These are phyloP conservation scores for Pseudorhiza aurosa DNA, from an alignment of 30 jellyfish, hydroid and myxozoan genomes.

Conservation along the genomic window DNA sequence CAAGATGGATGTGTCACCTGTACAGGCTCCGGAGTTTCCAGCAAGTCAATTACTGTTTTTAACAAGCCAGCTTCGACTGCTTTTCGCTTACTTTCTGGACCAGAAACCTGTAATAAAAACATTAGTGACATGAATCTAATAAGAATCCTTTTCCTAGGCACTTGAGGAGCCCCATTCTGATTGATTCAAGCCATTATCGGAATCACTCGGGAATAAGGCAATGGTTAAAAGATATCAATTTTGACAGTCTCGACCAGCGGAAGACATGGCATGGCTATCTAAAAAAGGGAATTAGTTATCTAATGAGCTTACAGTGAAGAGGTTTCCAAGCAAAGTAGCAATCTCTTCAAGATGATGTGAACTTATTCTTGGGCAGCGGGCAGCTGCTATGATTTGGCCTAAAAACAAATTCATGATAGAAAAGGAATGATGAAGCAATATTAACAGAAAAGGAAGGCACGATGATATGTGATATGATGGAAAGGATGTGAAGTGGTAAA, in stretches of 20 bases:
- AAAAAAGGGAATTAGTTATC: too few relatives aligned
- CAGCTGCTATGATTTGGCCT: constrained; percentile 89
- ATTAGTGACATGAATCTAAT: background rate
- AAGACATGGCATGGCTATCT: too few relatives aligned
- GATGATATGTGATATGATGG: too few relatives aligned
- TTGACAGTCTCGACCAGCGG: too few relatives aligned
- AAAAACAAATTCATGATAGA: constrained; percentile 6
- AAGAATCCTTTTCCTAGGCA: background rate
- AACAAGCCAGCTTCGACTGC: constrained; percentile 92
- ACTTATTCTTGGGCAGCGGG: constrained; percentile 71
- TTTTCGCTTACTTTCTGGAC: constrained; percentile 87
- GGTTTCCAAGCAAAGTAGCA: constrained; percentile 77
- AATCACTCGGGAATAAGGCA: too few relatives aligned
- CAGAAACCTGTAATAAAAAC: constrained; percentile 93
- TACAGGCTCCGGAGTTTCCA: constrained; percentile 95
- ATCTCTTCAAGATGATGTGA: constrained; percentile 71
- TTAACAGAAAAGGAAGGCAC: too few relatives aligned
- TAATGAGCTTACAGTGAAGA: constrained; percentile 68
- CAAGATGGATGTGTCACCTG: constrained; percentile 56
- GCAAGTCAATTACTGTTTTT: constrained; percentile 94
- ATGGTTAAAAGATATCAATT: too few relatives aligned
- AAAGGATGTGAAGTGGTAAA: too few relatives aligned
- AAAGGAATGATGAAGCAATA: background rate
- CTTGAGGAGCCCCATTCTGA: too few relatives aligned
- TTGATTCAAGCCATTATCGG: too few relatives aligned